These are phyloP conservation scores for Pelodiscus sinensis DNA, from an alignment of 2,113 vertebrate species.

Conservation along the genomic window DNA sequence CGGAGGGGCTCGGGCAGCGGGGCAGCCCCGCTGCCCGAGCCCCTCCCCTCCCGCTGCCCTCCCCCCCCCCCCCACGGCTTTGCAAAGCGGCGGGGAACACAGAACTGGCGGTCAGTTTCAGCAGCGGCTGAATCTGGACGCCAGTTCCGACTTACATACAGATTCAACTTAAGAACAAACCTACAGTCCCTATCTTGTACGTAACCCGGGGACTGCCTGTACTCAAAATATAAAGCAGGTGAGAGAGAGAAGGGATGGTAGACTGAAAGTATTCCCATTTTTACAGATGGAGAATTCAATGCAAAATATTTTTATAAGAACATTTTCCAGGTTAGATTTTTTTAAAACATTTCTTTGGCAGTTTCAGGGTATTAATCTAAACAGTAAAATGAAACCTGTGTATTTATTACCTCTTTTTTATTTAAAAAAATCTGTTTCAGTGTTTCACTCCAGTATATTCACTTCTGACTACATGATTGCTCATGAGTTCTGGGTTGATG, in stretches of 20 bases:
- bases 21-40: no score
- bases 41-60: no score
- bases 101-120: no score
- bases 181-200: no score
- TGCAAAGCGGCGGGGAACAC: no score
- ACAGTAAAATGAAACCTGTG: not conserved
- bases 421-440: not conserved
- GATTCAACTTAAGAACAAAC: no score
- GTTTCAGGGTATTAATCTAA: not conserved
- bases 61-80: no score
- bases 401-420: not conserved
- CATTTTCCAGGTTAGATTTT: not conserved
- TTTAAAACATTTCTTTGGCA: not conserved
- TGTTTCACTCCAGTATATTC: constrained; percentile 58
- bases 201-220: no score
- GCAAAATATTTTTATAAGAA: not conserved
- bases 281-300: not conserved
- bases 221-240: not conserved
- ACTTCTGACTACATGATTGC: constrained; percentile 72
- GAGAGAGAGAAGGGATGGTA: not conserved
- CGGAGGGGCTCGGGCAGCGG: no score
- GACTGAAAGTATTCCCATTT: not conserved
- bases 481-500: constrained; percentile 71
- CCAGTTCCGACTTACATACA: no score
- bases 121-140: no score